Evolutionary conservation across 2,797 vertebrate species (phyloP), one percentile per base, ranked within the genome.

Genomic region (Eremophila alpestris): DNA sequence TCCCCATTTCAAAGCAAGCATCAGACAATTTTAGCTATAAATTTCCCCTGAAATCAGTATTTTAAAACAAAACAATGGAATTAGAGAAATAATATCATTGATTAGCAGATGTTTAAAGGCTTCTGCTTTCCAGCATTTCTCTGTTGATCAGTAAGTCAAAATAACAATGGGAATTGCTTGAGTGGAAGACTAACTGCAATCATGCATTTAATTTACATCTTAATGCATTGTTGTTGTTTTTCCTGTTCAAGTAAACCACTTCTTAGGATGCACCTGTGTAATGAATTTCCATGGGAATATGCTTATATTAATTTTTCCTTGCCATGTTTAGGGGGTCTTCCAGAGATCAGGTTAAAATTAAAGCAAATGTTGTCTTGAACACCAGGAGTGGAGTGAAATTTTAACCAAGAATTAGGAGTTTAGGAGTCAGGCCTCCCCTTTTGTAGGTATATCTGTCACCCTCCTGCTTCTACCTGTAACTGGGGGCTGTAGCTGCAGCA

Each of bases 11-110:
- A 88, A 26, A 67, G 68, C 51, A 81, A 89, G 32, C 46, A 67
- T 83, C 62, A 94, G 92, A 86, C 41, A 48, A 63, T 45, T 82
- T 90, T 87, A 89, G 68, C 65, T 81, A 71, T 56, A 91, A 79
- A 87, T 90, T 86, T 58, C 7, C 93, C 29, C 92, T 87, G 59
- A 79, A 87, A 88, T 92, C 58, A 32, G 7, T 52, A 29, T 65
- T 96, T 95, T 96, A 74, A 94, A 92, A 87, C 18, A 81, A 85
- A 94, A 55, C 9, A 46, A 21, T 59, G 21, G 56, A 60, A 63
- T 92, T 94, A 73, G 70, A 94, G 80, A 95, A 96, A 94, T 76
- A 89, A 91, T 54, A 79, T 45, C 52, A 91, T 46, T 88, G 36
- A 64, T 94, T 69, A 90, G 62, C 83, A 94, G 82, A 78, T 91